These are phyloP conservation scores for Microtus ochrogaster DNA, from an alignment of 2,113 vertebrate species.

Conservation along the genomic window DNA sequence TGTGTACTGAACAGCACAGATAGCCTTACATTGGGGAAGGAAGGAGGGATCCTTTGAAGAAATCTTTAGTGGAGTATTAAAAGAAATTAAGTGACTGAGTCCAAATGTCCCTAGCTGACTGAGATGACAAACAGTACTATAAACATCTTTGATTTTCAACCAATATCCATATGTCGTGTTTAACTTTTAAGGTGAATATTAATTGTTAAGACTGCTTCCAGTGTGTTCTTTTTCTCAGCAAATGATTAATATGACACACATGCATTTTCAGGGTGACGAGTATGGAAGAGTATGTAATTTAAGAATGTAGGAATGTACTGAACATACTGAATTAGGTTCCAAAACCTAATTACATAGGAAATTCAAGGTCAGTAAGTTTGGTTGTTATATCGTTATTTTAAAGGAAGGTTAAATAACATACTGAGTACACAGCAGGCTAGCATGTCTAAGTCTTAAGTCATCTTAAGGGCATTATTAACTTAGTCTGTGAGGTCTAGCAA, in stretches of 20 bases:
- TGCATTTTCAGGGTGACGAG: neutral
- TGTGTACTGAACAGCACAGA: neutral
- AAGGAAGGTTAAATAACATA: neutral
- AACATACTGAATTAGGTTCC: neutral
- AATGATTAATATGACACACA: neutral
- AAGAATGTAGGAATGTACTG: neutral
- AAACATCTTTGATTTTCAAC: neutral
- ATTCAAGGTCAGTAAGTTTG: neutral
- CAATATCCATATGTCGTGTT: neutral
- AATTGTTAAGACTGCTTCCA: neutral
- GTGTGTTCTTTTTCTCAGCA: neutral
- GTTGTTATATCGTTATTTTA: neutral
- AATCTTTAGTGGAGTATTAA: neutral
- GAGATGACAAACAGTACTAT: neutral
- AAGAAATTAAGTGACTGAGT: neutral
- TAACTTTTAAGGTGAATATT: neutral
- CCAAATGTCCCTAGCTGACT: neutral
- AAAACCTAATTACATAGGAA: neutral
- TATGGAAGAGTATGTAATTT: neutral
- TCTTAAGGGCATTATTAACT: neutral
- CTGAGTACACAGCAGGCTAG: neutral
- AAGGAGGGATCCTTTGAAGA: neutral
- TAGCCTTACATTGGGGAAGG: neutral
- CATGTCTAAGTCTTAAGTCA: neutral
- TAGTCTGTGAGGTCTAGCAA: neutral